Evolutionary conservation across 1,140 invertebrate genomes (phyloP).

Genomic region (Teleogryllus occipitalis): DNA sequence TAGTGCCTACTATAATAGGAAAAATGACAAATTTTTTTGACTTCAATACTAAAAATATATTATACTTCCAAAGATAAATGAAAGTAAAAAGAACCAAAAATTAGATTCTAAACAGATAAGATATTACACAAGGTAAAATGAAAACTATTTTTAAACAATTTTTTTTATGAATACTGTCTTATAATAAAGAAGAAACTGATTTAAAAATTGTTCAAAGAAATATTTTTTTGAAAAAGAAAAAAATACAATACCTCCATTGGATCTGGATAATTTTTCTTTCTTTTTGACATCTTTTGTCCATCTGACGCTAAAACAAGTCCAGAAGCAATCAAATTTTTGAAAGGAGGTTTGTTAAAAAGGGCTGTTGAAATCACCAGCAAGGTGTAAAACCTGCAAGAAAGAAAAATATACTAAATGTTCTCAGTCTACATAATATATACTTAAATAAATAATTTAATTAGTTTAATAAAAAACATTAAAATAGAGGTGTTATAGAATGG

Average conservation of each 20-base stretch:
- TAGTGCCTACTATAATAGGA: too few species aligned
- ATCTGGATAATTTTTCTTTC: constrained; percentile 98
- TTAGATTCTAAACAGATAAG: too few species aligned
- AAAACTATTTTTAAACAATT: too few species aligned
- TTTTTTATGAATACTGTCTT: too few species aligned
- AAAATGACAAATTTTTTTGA: too few species aligned
- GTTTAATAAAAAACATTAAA: background rate
- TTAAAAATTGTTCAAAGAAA: constrained; percentile 19
- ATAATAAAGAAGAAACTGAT: too few species aligned
- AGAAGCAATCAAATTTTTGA: constrained; percentile 95
- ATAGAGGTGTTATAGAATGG: too few species aligned
- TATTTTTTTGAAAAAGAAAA: too few species aligned
- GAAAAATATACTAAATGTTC: too few species aligned
- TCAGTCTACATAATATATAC: constrained; percentile 27
- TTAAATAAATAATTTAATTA: constrained; percentile 10
- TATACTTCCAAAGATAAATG: constrained; percentile 6
- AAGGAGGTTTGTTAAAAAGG: constrained; percentile 93
- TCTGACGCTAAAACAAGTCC: constrained; percentile 91
- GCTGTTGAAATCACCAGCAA: constrained; percentile 91
- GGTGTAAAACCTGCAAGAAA: constrained; percentile 73
- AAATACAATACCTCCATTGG: constrained; percentile 61
- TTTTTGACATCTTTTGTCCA: constrained; percentile 99
- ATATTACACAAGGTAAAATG: too few species aligned
- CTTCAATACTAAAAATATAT: constrained; percentile 8
- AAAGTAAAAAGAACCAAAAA: too few species aligned